Evolutionary conservation across 92 coral and sea anemone genomes (phyloP).

Genomic region (Diadumene lineata): DNA sequence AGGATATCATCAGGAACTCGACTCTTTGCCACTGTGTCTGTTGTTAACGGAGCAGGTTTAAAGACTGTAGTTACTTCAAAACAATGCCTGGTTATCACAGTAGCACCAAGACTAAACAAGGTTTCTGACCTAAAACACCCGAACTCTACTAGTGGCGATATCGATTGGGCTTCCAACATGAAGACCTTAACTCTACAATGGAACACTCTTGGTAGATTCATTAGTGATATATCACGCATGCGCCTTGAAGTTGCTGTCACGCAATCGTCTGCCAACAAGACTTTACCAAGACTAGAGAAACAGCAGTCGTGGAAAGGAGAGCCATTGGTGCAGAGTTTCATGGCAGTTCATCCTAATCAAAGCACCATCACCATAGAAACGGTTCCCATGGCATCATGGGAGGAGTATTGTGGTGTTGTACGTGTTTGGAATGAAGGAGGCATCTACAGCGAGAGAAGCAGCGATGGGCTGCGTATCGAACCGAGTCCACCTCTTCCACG

Average conservation of each 20-base stretch:
- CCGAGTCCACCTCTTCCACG: slow-evolving; percentile 37
- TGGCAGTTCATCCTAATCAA: slow-evolving; percentile 72
- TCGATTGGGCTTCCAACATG: slow-evolving; percentile 84
- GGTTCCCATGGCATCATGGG: slow-evolving; percentile 22
- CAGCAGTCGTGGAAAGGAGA: slow-evolving; percentile 72
- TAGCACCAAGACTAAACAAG: slow-evolving; percentile 62
- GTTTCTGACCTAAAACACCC: slow-evolving; percentile 47
- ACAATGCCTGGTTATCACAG: slow-evolving; percentile 44
- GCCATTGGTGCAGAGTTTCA: slow-evolving; percentile 65
- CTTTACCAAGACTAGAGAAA: slow-evolving; percentile 44
- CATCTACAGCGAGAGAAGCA: slow-evolving; percentile 63
- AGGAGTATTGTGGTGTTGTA: slow-evolving; percentile 48
- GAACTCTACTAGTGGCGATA: slow-evolving; percentile 50
- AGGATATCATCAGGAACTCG: slow-evolving; percentile 67
- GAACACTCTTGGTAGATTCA: slow-evolving; percentile 60
- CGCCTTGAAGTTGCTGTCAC: slow-evolving; percentile 81
- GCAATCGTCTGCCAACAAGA: slow-evolving; percentile 43
- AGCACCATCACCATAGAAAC: slow-evolving; percentile 66
- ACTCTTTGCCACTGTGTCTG: slow-evolving; percentile 64
- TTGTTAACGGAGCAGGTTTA: slow-evolving; percentile 68
- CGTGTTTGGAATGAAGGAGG: slow-evolving; percentile 81
- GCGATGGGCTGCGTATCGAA: slow-evolving; percentile 76
- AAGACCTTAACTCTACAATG: slow-evolving; percentile 72
- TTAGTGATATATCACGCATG: slow-evolving; percentile 67
- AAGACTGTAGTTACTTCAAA: slow-evolving; percentile 54